phyloP scores from a whole-genome alignment of 2,888 invertebrate genomes.

The Syrphus vitripennis region DNA sequence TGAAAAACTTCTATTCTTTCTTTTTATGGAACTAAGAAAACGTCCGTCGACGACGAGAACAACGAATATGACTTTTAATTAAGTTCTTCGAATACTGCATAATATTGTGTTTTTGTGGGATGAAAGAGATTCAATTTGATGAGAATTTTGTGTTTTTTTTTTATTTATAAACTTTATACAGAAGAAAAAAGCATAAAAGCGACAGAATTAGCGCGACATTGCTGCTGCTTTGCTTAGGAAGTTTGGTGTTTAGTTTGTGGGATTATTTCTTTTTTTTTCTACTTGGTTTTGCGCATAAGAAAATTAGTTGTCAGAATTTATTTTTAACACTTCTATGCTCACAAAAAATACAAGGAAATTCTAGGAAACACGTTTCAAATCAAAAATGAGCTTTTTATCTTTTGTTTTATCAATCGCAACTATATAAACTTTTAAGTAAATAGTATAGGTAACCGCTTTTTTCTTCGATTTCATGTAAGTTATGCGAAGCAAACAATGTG shows the following conservation, averaged over 20 bases:
- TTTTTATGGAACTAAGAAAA: neutral
- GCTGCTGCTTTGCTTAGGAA: conserved; percentile 10
- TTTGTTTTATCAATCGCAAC: neutral
- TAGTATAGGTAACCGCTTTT: neutral
- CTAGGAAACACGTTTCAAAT: neutral
- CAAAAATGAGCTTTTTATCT: neutral
- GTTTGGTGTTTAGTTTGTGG: neutral
- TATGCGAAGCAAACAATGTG: conserved; percentile 20
- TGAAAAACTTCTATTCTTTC: neutral
- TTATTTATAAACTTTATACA: conserved; percentile 32
- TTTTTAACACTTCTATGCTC: conserved; percentile 32
- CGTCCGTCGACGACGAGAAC: conserved; percentile 10
- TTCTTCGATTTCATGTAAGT: neutral
- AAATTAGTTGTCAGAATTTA: conserved; percentile 35
- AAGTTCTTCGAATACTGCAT: conserved; percentile 22
- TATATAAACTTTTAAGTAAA: neutral
- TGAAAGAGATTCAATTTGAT: conserved; percentile 24
- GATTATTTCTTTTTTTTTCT: neutral
- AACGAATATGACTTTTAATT: conserved; percentile 48
- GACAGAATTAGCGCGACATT: conserved; percentile 1
- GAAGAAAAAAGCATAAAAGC: neutral
- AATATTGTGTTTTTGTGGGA: conserved; percentile 19
- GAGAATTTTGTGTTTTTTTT: conserved; percentile 38
- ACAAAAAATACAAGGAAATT: neutral
- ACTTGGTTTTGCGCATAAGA: conserved; percentile 10